Conservation (phyloP, 2,797 vertebrate species). For the Aulostomus chinensis region DNA sequence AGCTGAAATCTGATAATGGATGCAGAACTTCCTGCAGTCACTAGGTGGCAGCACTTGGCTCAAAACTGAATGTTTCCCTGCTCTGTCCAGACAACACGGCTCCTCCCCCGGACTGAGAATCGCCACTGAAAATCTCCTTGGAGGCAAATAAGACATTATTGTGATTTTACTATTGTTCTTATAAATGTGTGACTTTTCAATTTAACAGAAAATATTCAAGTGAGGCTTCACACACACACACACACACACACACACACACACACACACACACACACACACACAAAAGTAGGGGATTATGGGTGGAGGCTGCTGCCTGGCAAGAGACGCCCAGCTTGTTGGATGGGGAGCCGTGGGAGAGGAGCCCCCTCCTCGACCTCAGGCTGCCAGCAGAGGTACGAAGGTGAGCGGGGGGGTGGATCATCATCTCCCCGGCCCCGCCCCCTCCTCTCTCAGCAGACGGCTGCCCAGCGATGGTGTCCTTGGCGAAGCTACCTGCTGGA, state of each 20-base stretch:
- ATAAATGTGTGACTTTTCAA: too few relatives aligned
- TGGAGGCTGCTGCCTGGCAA: slow-evolving; percentile 24
- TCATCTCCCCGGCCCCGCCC: neutral
- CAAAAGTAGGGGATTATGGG: slow-evolving; percentile 33
- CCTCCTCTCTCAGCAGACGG: neutral
- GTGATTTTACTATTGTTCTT: too few relatives aligned
- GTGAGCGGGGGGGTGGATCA: slow-evolving; percentile 15
- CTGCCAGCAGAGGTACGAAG: slow-evolving; percentile 29
- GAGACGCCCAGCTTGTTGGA: slow-evolving; percentile 9
- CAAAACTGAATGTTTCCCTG: too few relatives aligned
- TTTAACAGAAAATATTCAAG: too few relatives aligned
- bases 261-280: too few relatives aligned
- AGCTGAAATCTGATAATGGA: too few relatives aligned
- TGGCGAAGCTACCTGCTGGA: slow-evolving; percentile 13
- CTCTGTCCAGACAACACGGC: too few relatives aligned
- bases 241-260: slow-evolving; percentile 16
- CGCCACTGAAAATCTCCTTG: too few relatives aligned
- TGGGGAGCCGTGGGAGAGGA: slow-evolving; percentile 5
- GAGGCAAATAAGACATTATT: too few relatives aligned
- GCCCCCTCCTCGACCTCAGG: slow-evolving; percentile 25
- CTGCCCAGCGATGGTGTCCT: slow-evolving; percentile 20
- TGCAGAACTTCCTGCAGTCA: too few relatives aligned
- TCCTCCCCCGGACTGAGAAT: too few relatives aligned
- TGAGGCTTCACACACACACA: neutral
- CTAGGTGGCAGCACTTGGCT: too few relatives aligned